Base-by-base conservation (phyloP, 2,888 invertebrate species). In the Geotrupes spiniger region DNA sequence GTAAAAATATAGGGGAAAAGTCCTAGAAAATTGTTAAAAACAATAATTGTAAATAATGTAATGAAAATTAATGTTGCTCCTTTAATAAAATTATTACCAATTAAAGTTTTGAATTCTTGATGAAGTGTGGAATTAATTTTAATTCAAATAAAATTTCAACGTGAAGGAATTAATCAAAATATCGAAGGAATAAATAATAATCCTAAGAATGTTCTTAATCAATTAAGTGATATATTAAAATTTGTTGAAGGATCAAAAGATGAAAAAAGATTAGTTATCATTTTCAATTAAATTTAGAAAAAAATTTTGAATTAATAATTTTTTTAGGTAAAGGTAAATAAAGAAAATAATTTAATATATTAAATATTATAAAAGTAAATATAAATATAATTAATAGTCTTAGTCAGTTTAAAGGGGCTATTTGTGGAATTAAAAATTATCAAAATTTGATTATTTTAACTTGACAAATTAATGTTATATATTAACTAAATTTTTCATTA, bases 1-100 rank as follows among this genome's bases (percentile, higher is more conserved):
- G 83, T 84, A 72, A 86, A 87, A 73, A 85, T 81, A 74, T 84
- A 86, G 0, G 85, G 83, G 1, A 84, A 81, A 74, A 86, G 65
- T 0, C 84, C 83, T 75, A 84, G 66, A 61, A 43, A 48, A 29
- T 33, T 21, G 42, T 31, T 33, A 11, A 21, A 9, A 15, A 48
- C 3, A 43, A 21, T 27, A 9, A 36, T 26, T 27, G 17, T 27
- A 43, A 26, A 27, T 11, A 15, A 14, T 14, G 39, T 41, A 39
- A 16, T 38, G 25, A 17, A 46, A 21, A 21, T 21, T 4, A 21
- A 6, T 21, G 21, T 21, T 21, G 6, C 3, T 4, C 33, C 33
- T 29, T 10, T 10, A 29, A 85, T 80, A 76, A n/a, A 33, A 2
- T 11, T 4, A 10, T 2, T 2, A 2, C 10, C 10, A 4, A 10